Percentiles rank a stretch among this genome's conserved stretches.
phyloP scores from a whole-genome alignment of 2,888 invertebrate genomes.

The Apamea epomidion region DNA sequence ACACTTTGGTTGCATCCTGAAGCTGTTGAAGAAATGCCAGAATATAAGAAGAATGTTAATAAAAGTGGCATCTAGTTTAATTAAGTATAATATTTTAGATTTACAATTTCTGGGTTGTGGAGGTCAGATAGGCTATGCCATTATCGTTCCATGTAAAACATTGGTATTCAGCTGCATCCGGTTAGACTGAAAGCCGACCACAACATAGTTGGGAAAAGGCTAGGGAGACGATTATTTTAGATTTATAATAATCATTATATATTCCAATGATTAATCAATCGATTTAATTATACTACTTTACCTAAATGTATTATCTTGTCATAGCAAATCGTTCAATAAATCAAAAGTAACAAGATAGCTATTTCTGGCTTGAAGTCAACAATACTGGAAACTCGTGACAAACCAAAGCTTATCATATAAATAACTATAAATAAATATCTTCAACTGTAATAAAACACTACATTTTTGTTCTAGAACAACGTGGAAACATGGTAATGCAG shows the following conservation, averaged over 20 bases:
- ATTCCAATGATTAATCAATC: not conserved
- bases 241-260: not conserved
- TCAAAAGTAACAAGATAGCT: not conserved
- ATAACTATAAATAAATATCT: slow-evolving; percentile 22
- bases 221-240: too few relatives aligned
- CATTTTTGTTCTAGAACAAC: slow-evolving; percentile 30
- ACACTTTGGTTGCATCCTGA: too few relatives aligned
- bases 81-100: not conserved
- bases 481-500: slow-evolving; percentile 9
- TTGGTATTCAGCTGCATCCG: too few relatives aligned
- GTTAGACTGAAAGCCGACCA: too few relatives aligned
- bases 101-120: too few relatives aligned
- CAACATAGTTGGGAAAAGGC: too few relatives aligned
- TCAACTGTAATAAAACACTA: not conserved
- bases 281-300: not conserved
- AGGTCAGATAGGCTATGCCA: too few relatives aligned
- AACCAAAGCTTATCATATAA: not conserved
- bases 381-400: not conserved
- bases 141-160: too few relatives aligned
- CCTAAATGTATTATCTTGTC: not conserved
- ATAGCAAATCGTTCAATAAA: not conserved
- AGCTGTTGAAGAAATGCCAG: not conserved
- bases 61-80: not conserved
- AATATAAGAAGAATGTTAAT: too few relatives aligned
- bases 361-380: slow-evolving; percentile 1